A percentile compares a stretch with the other conserved stretches of the same genome.
Evolutionary conservation across 2,797 vertebrate genomes (phyloP).

Genomic region (Gymnodraco acuticeps): DNA sequence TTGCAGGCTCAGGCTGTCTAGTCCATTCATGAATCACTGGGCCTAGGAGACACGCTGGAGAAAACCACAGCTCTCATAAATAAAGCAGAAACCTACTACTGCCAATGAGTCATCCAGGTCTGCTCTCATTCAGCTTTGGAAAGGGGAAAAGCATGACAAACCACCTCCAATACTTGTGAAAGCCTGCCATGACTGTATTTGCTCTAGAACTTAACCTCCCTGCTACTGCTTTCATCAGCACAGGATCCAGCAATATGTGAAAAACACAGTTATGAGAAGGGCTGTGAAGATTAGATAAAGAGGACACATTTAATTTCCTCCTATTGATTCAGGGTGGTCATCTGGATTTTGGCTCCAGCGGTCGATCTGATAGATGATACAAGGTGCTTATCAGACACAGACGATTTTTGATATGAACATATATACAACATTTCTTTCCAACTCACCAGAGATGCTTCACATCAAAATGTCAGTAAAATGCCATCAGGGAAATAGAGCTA

Average conservation of each 20-base stretch:
- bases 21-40: conserved; percentile 87
- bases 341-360: conserved; percentile 61
- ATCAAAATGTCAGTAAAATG: conserved; percentile 89
- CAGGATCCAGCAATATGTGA: conserved; percentile 5
- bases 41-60: conserved; percentile 77
- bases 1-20: conserved; percentile 78
- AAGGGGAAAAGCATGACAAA: conserved; percentile 69
- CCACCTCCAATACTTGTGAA: conserved; percentile 52
- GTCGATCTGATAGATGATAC: conserved; percentile 73
- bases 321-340: conserved; percentile 64
- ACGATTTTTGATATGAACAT: conserved; percentile 67
- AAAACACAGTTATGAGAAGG: conserved; percentile 43
- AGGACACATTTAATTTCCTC: conserved; percentile 67
- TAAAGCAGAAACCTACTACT: conserved; percentile 81
- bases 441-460: conserved; percentile 76
- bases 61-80: conserved; percentile 84
- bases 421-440: conserved; percentile 72
- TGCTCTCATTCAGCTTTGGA: conserved; percentile 75
- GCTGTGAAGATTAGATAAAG: conserved; percentile 58
- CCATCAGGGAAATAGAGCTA: conserved; percentile 81
- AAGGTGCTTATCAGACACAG: conserved; percentile 58
- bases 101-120: conserved; percentile 79
- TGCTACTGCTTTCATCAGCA: conserved; percentile 25
- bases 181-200: conserved; percentile 55
- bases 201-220: conserved; percentile 42